Percentiles rank a stretch among this genome's conserved stretches.
phyloP scores from a whole-genome alignment of 2,888 invertebrate genomes.

The Drosophila kambysellisi region DNA sequence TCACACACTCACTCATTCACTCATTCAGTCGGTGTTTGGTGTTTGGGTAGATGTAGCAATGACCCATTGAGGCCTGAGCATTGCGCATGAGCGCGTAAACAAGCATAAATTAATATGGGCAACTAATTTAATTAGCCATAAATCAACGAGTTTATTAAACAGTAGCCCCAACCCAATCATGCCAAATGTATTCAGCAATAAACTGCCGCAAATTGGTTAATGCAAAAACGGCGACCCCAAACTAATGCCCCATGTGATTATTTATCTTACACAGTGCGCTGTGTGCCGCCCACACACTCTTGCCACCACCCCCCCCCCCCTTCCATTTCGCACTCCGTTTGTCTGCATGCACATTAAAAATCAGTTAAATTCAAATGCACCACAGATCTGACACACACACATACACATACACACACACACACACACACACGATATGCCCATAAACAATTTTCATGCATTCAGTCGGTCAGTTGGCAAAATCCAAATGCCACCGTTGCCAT shows the following conservation, averaged over 20 bases:
- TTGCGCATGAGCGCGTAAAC: slow-evolving; percentile 69
- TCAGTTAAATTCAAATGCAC: slow-evolving; percentile 74
- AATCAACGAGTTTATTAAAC: slow-evolving; percentile 80
- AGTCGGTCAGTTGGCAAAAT: slow-evolving; percentile 49
- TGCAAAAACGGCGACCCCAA: slow-evolving; percentile 72
- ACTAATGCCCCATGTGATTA: slow-evolving; percentile 67
- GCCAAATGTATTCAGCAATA: slow-evolving; percentile 70
- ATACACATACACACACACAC: slow-evolving; percentile 21
- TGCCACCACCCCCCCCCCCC: background rate
- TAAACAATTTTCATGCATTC: slow-evolving; percentile 74
- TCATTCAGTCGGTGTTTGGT: background rate
- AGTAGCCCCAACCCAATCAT: slow-evolving; percentile 76
- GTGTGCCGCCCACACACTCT: slow-evolving; percentile 55
- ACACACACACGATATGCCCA: slow-evolving; percentile 45
- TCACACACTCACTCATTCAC: no score
- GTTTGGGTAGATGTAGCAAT: slow-evolving; percentile 57
- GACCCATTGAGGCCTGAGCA: slow-evolving; percentile 63
- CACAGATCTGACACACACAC: slow-evolving; percentile 50
- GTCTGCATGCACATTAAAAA: slow-evolving; percentile 67
- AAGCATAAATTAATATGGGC: slow-evolving; percentile 74
- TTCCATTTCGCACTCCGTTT: background rate
- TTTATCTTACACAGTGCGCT: slow-evolving; percentile 50
- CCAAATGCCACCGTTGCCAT: slow-evolving; percentile 17
- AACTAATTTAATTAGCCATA: slow-evolving; percentile 80
- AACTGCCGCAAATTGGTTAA: slow-evolving; percentile 79